These are phyloP conservation scores for Chamaea fasciata DNA, from an alignment of 2,113 vertebrate genomes.

Conservation along the genomic window DNA sequence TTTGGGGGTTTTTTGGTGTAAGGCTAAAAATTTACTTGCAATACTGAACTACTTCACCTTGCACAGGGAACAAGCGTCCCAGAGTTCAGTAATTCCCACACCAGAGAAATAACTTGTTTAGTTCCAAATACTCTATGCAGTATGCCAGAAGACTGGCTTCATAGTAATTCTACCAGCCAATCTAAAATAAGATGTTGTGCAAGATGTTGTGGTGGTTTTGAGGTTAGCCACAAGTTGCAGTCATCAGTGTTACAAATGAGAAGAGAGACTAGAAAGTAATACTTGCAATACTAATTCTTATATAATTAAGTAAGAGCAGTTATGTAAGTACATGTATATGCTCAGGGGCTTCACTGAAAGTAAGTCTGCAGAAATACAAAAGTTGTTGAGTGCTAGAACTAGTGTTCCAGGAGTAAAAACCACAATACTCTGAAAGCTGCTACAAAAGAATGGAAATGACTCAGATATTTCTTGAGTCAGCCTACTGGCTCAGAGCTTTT, in stretches of 20 bases:
- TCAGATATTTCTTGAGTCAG: neutral
- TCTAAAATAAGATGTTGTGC: neutral
- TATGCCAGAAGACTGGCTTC: neutral
- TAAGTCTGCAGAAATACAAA: neutral
- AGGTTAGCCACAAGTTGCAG: neutral
- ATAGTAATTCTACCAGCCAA: neutral
- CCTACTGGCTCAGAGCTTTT: neutral
- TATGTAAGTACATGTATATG: neutral
- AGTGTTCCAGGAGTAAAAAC: neutral
- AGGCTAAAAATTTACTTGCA: neutral
- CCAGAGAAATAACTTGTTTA: neutral
- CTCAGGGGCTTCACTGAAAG: neutral
- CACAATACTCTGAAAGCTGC: neutral
- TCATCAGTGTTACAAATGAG: neutral
- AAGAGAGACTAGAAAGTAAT: neutral
- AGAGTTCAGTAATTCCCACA: neutral
- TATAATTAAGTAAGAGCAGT: neutral
- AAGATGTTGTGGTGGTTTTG: neutral
- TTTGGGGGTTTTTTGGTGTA: neutral
- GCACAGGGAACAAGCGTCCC: neutral
- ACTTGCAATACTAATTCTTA: neutral
- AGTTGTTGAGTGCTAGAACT: neutral
- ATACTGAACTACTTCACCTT: neutral
- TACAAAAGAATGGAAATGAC: neutral
- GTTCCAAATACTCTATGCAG: neutral